Evolutionary conservation across 2,888 invertebrate species (phyloP).

Genomic region (Chrysomela aeneicollis): DNA sequence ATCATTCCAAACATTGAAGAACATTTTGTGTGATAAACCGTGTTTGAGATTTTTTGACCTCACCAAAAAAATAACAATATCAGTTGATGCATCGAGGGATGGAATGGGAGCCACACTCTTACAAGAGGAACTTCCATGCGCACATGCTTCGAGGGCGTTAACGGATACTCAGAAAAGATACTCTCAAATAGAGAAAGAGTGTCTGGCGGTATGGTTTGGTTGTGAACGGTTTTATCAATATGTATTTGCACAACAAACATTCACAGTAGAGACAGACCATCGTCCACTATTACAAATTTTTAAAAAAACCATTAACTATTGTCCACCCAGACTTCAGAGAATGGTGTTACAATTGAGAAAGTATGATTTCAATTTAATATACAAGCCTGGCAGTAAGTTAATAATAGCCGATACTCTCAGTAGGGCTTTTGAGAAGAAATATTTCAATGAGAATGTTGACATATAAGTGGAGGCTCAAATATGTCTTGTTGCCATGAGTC

Average conservation of each 20-base stretch:
- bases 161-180: too few relatives aligned
- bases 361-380: slow-evolving; percentile 31
- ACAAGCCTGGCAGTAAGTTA: slow-evolving; percentile 36
- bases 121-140: too few relatives aligned
- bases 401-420: slow-evolving; percentile 33
- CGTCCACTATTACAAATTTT: slow-evolving; percentile 28
- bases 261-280: slow-evolving; percentile 42
- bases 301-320: slow-evolving; percentile 27
- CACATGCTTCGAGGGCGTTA: too few relatives aligned
- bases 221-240: slow-evolving; percentile 23
- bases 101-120: too few relatives aligned
- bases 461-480: slow-evolving; percentile 29
- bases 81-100: slow-evolving; percentile 13
- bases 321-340: slow-evolving; percentile 35
- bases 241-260: too few relatives aligned
- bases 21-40: slow-evolving; percentile 6
- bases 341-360: slow-evolving; percentile 31
- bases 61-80: slow-evolving; percentile 4
- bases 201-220: neutral
- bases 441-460: too few relatives aligned
- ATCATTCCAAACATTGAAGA: slow-evolving; percentile 10
- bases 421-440: slow-evolving; percentile 27
- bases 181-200: too few relatives aligned
- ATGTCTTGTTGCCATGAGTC: slow-evolving; percentile 14
- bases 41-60: slow-evolving; percentile 12